Evolutionary conservation across 2,888 invertebrate species (phyloP), one percentile per base, ranked within the genome.

Genomic region (Polydrusus pterygomalis): DNA sequence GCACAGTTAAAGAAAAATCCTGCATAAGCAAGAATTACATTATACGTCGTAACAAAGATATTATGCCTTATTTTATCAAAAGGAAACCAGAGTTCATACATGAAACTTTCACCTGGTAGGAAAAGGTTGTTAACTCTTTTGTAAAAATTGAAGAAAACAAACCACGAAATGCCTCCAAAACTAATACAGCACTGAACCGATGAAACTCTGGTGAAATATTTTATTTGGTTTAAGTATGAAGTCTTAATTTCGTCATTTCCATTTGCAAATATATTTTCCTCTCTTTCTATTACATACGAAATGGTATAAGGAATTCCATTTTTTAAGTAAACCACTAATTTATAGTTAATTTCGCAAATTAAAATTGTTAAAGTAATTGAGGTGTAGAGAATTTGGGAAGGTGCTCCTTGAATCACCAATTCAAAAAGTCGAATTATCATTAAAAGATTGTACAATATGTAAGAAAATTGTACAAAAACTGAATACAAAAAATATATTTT

Each of bases 81-180:
- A 11, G 73, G 73, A 62, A 73, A 60, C 73, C 73, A 73, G 1
- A 73, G 51, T n/a, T 67, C 62, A 15, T 73, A 73, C 73, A 73
- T 68, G 11, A 73, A 73, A 51, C 58, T 40, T 47, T 73, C 73
- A 25, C 43, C 40, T 51, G 47, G 54, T 0, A 62, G 11, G 13
- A 60, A 60, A 2, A 38, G 2, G n/a, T 9, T 15, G 40, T 68
- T 38, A 5, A 38, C 38, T 51, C 47, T 73, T 20, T 34, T 58
- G 25, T 68, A 68, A 17, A 73, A 34, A 49, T 67, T 68, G 2
- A 68, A 15, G 10, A 67, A 15, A 5, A 51, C n/a, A 38, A 51
- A 68, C 38, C 38, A 73, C 0, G 58, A 17, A 2, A 60, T 60
- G 15, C 38, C 38, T 18, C 10, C 15, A 60, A 60, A 60, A 38